Evolutionary conservation across 2,888 invertebrate species (phyloP), one percentile per base, ranked within the genome.

Genomic region (Netelia inedita): DNA sequence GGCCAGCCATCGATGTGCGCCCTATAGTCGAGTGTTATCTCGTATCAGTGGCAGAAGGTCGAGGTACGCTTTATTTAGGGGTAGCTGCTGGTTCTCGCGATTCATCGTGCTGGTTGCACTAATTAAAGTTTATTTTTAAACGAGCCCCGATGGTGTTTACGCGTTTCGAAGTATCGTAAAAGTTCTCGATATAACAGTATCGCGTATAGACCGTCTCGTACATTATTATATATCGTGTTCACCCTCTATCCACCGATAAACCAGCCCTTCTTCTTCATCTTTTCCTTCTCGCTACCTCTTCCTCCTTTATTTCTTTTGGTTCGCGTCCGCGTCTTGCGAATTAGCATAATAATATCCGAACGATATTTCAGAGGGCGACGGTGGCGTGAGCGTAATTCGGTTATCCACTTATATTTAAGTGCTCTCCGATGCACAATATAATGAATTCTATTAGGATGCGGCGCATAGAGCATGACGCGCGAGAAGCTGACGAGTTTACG

Each of bases 361-460:
- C 78, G 78, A 71, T 86, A 87, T 89, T 88, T 86, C 82, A 84
- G 63, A 87, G 85, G 87, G 76, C 50, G 84, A 74, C 50, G 80
- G 23, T 65, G 83, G 76, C 84, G 79, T 73, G 68, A 78, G 83
- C 85, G 85, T 89, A 90, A 91, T 91, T 91, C 89, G 85, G 83
- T 90, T 88, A 89, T 88, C 88, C 90, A 89, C 88, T 91, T 89
- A 89, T 79, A 83, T 87, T 88, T 88, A 89, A 91, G 89, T 90
- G 88, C 87, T 88, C 87, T 86, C 86, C 89, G 84, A 87, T 87
- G 88, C 87, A 88, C 89, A 89, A 90, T 89, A 85, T 87, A 87
- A 89, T 89, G 79, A 90, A 88, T 89, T 89, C 83, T 85, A 87
- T 89, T 88, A 89, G 57, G 14, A 46, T 41, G 35, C 50, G 11